Base-by-base conservation (phyloP, 2,797 vertebrate species). In the Sebastes diaconus region DNA sequence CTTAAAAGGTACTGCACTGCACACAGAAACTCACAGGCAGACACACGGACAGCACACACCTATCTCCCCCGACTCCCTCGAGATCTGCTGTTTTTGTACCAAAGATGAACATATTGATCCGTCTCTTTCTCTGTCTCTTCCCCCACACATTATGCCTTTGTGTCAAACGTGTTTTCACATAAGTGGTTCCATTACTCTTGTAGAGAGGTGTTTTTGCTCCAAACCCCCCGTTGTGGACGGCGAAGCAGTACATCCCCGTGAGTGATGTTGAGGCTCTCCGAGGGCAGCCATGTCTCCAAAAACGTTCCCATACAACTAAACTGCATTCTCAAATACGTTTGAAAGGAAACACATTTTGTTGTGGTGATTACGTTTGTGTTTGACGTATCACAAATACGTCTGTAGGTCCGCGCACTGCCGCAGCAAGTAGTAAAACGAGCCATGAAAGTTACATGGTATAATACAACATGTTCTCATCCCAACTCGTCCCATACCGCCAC, bases 21-120 rank as follows among this genome's bases (percentile, higher is more conserved):
- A 64, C 20, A 3, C 46, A 70, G 20, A 65, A 58, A 57, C 65
- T n/a, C 27, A 61, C 57, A 73, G 30, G 42, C 46, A n/a, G 39
- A 73, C 74, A 76, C 71, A 73, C 16, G 2, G 20, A 67, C 22
- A 60, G 60, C 55, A 59, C 75, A 84, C 79, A 75, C 74, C 16
- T 70, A 55, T 22, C 32, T 59, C 8, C 61, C 61, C 69, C 5
- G 2, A n/a, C 14, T 73, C 75, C 68, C 46, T 34, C 0, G 9
- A 70, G 70, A 76, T 25, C 27, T 58, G 59, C 9, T 4, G n/a
- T 32, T 73, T 75, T 50, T 75, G 27, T 32, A 32, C 29, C 79
- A 27, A 18, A 66, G 61, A 84, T 65, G 42, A 77, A 58, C 27
- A n/a, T 32, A 77, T 82, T 25, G 69, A 85, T 84, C 36, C 16